phyloP scores from a whole-genome alignment of 2,113 vertebrate species.

The Regulus satrapa region DNA sequence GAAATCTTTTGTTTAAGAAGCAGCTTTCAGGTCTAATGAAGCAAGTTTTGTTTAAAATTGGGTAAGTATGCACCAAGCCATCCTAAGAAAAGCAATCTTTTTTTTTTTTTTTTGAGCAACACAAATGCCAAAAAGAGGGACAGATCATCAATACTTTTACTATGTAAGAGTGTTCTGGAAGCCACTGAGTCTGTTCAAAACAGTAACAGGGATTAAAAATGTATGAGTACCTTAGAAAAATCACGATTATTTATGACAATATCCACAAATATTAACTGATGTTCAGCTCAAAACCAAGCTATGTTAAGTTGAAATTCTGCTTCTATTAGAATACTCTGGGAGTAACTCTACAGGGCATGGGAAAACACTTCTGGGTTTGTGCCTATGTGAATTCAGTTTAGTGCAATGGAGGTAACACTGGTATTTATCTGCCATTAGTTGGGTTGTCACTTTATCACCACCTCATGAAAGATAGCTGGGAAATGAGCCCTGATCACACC shows the following conservation, averaged over 20 bases:
- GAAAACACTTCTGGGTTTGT: background rate
- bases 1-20: background rate
- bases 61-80: background rate
- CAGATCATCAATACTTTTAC: background rate
- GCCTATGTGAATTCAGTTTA: background rate
- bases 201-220: background rate
- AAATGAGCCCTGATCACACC: background rate
- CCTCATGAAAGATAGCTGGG: background rate
- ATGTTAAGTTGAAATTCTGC: background rate
- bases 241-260: background rate
- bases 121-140: background rate
- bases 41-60: background rate
- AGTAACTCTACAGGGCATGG: background rate
- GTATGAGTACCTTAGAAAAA: background rate
- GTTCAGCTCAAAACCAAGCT: background rate
- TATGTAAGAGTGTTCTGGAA: background rate
- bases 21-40: background rate
- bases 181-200: background rate
- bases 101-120: background rate
- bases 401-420: background rate
- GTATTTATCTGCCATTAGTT: background rate
- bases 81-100: background rate
- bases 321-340: background rate
- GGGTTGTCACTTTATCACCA: background rate
- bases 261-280: background rate